A percentile compares a stretch with the other conserved stretches of the same genome.
Conservation (phyloP, 2,888 invertebrate genomes). For the Erebia aethiops region DNA sequence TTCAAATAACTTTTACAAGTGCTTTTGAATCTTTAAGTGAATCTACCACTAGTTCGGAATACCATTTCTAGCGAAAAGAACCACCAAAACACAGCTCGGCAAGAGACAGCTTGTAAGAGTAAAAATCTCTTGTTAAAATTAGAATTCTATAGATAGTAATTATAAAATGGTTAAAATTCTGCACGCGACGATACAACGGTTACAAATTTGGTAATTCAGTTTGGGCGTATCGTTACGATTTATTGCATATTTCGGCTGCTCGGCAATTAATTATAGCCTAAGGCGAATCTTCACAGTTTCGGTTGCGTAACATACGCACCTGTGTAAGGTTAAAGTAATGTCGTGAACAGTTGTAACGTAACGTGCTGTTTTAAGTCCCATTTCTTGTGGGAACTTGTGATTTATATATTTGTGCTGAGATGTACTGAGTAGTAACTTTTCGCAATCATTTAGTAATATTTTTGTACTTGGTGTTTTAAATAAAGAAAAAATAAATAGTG, state of each 20-base stretch:
- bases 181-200: slow-evolving; percentile 14
- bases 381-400: background rate
- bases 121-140: too few species aligned
- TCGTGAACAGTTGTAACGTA: too few species aligned
- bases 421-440: background rate
- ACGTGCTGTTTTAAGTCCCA: background rate
- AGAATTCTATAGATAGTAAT: too few species aligned
- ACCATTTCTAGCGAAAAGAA: too few species aligned
- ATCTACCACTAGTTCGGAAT: too few species aligned
- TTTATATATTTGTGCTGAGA: background rate
- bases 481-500: too few species aligned
- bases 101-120: too few species aligned
- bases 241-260: slow-evolving; percentile 28
- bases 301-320: background rate
- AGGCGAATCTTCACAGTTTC: slow-evolving; percentile 21
- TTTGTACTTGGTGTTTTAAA: too few species aligned
- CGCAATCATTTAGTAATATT: background rate
- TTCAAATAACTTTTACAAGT: too few species aligned
- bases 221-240: slow-evolving; percentile 26
- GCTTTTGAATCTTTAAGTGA: too few species aligned
- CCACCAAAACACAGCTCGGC: too few species aligned
- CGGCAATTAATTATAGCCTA: slow-evolving; percentile 16
- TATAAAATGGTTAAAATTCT: background rate
- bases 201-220: slow-evolving; percentile 24
- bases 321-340: background rate